Conservation (phyloP, 23 tunicate species). For the Styela clava region DNA sequence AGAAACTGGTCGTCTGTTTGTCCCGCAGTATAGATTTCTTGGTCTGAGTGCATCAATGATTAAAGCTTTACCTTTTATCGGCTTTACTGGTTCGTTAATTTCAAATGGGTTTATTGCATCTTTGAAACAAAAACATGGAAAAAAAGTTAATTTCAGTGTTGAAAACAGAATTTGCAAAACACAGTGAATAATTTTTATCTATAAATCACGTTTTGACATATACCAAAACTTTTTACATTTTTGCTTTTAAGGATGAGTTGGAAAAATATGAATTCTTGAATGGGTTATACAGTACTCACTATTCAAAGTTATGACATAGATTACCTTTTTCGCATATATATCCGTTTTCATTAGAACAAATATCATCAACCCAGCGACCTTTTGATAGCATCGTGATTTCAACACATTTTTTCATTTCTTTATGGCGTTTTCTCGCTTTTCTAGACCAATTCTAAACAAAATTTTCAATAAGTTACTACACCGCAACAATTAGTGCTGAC, state of each 20-base stretch:
- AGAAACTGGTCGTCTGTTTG: background rate
- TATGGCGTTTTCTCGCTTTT: background rate
- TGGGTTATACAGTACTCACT: too few species aligned
- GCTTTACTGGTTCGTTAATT: background rate
- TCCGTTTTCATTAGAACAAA: background rate
- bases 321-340: background rate
- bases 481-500: too few species aligned
- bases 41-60: background rate
- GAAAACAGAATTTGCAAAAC: too few species aligned
- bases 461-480: too few species aligned
- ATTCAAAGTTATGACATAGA: too few species aligned
- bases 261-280: too few species aligned
- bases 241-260: too few species aligned
- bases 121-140: background rate
- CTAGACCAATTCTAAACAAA: background rate
- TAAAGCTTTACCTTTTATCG: background rate
- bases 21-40: slow-evolving; percentile 1
- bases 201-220: too few species aligned
- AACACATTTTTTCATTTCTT: slow-evolving; percentile 5
- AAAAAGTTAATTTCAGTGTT: too few species aligned
- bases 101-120: slow-evolving; percentile 9
- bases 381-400: background rate
- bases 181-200: too few species aligned
- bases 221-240: too few species aligned
- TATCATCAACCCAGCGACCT: background rate